phyloP scores from a whole-genome alignment of 2,888 invertebrate genomes.

The Phortica okadai region DNA sequence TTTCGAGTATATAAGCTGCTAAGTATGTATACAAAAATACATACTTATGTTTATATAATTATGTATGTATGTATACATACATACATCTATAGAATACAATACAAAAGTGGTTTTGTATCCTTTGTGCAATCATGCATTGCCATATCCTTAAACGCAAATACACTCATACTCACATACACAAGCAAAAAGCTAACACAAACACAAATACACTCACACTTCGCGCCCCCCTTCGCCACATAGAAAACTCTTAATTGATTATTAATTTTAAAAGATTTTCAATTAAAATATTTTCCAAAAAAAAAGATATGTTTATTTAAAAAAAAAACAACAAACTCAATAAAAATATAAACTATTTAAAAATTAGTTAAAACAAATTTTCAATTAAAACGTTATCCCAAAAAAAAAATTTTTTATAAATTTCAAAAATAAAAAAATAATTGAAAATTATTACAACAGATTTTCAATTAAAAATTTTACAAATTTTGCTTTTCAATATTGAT shows the following conservation, averaged over 20 bases:
- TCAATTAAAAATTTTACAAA: too few relatives aligned
- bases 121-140: conserved; percentile 20
- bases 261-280: too few relatives aligned
- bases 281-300: too few relatives aligned
- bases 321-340: too few relatives aligned
- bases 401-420: too few relatives aligned
- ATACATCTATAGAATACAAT: background rate
- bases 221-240: background rate
- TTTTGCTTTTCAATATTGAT: too few relatives aligned
- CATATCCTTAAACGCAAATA: background rate
- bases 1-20: background rate
- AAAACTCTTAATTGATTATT: too few relatives aligned
- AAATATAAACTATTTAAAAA: background rate
- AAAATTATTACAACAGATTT: too few relatives aligned
- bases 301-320: too few relatives aligned
- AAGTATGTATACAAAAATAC: background rate
- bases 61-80: background rate
- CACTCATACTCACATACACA: conserved; percentile 16
- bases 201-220: conserved; percentile 23
- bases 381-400: too few relatives aligned
- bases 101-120: conserved; percentile 14
- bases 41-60: background rate
- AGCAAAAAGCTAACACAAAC: background rate
- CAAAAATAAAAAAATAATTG: too few relatives aligned
- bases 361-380: conserved; percentile 31